Base-by-base conservation (phyloP, 2,888 invertebrate genomes). In the Cephus pygmeus region DNA sequence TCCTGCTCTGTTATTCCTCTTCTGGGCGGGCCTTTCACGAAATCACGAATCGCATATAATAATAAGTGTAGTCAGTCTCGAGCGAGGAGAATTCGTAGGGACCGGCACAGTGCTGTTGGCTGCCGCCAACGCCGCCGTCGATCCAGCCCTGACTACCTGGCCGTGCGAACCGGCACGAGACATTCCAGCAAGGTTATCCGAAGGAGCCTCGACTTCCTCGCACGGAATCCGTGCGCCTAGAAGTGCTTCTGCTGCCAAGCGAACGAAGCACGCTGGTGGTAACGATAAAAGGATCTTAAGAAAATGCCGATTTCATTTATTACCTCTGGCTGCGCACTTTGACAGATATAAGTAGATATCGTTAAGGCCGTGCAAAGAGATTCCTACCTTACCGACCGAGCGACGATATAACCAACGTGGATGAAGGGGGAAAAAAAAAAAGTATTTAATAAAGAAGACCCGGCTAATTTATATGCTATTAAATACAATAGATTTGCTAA, bases 181-280 rank as follows among this genome's bases (percentile, higher is more conserved):
- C 71, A 71, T 71, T 71, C 71, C 71, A 71, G 12, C 71, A 71
- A 71, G 71, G 71, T 71, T 33, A 71, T 71, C 31, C 71, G 31
- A 71, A 31, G 71, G 34, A 34, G 71, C 34, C 34, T 71, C 71
- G 71, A 71, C 71, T 31, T 71, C 71, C 23, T 56, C 56, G 56
- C 56, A 56, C 56, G 56, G 23, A 56, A 56, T 56, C 23, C 56
- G 2, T 56, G 56, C 23, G 56, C 23, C 56, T 56, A 56, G 56
- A 23, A 6, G 23, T 56, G 23, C 56, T 6, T 6, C 56, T 23
- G 56, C 56, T 56, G 56, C 56, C 56, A 23, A 23, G 23, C 15
- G 56, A 56, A 56, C 2, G 23, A 56, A 56, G 56, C 23, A 56
- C 56, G 56, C 23, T 56, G 56, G 56, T 9, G 11, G 2, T 56